Conservation (phyloP, 64 coral and sea anemone genomes). For the Pachyseris speciosa region DNA sequence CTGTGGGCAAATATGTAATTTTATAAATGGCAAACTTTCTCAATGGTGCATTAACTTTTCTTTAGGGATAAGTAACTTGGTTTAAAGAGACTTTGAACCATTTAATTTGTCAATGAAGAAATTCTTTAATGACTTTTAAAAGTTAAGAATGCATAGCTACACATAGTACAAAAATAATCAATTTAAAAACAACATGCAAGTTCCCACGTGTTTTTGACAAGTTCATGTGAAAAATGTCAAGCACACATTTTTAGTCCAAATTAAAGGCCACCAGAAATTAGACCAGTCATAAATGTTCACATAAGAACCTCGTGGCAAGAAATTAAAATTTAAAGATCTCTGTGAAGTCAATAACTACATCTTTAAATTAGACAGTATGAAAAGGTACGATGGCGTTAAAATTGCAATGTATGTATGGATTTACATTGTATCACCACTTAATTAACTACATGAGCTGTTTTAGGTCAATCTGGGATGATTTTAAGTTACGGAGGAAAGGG, state of each 20-base stretch:
- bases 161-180: neutral
- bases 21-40: too few relatives aligned
- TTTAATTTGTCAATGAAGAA: too few relatives aligned
- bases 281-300: neutral
- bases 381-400: too few relatives aligned
- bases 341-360: too few relatives aligned
- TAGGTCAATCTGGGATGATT: neutral
- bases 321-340: neutral
- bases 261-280: constrained; percentile 16
- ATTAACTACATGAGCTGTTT: neutral
- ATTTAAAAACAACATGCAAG: neutral
- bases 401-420: neutral
- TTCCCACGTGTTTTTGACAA: neutral
- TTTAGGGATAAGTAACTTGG: too few relatives aligned
- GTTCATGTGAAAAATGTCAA: neutral
- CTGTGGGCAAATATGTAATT: too few relatives aligned
- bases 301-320: neutral
- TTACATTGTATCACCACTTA: neutral
- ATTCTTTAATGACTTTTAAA: too few relatives aligned
- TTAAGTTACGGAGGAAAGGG: neutral
- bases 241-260: neutral
- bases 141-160: too few relatives aligned
- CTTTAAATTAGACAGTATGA: too few relatives aligned
- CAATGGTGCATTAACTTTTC: too few relatives aligned
- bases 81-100: too few relatives aligned